Conservation (phyloP, 2,888 invertebrate genomes). For the Nycteola revayana region DNA sequence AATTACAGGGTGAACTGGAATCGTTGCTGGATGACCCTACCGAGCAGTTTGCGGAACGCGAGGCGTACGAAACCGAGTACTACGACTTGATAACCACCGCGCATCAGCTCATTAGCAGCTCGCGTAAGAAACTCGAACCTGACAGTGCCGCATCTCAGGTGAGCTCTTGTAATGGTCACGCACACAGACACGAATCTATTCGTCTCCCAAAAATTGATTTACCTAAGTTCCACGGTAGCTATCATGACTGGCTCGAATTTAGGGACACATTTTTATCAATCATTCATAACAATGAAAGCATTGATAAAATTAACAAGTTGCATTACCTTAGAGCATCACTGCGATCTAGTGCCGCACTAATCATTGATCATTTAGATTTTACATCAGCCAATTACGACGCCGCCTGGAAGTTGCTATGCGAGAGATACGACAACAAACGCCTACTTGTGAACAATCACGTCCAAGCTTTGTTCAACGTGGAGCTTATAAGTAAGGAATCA, state of each 20-base stretch:
- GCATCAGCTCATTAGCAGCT: not conserved
- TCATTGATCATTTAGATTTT: constrained; percentile 1
- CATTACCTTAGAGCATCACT: not conserved
- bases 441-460: constrained; percentile 2
- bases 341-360: not conserved
- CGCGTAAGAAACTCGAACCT: not conserved
- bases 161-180: not conserved
- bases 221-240: no score
- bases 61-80: not conserved
- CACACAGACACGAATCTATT: not conserved
- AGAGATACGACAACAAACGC: constrained; percentile 2
- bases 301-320: not conserved
- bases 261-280: no score
- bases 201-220: not conserved
- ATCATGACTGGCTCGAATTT: no score
- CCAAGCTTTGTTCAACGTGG: constrained; percentile 2
- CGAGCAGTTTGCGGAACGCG: not conserved
- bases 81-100: constrained; percentile 2
- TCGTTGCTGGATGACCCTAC: not conserved
- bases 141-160: not conserved
- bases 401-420: constrained; percentile 4
- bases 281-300: no score
- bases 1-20: constrained; percentile 2
- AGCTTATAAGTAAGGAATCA: constrained; percentile 1
- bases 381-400: not conserved